Percentiles rank a stretch among this genome's conserved stretches.
phyloP scores from a whole-genome alignment of 2,113 vertebrate genomes.

The Brachyistius frenatus region DNA sequence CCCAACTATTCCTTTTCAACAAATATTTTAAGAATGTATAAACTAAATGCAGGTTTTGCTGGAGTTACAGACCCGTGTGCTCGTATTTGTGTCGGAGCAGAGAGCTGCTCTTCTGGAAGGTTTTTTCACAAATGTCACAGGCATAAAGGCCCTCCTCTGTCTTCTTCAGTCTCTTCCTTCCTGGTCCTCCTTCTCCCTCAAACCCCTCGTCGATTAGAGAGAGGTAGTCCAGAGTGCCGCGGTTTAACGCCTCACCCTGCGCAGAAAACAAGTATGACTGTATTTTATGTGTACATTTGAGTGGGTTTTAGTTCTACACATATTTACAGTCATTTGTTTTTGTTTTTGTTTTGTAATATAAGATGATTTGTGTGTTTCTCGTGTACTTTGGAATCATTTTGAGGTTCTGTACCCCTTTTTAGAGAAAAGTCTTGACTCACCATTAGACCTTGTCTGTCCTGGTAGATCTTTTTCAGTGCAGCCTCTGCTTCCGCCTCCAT shows the following conservation, averaged over 20 bases:
- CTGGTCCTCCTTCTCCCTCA: slow-evolving; percentile 75
- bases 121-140: slow-evolving; percentile 89
- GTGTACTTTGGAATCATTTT: too few species aligned
- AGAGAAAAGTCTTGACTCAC: slow-evolving; percentile 60
- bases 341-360: background rate
- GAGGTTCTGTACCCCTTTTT: too few species aligned
- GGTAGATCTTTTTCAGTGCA: slow-evolving; percentile 79
- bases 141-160: slow-evolving; percentile 87
- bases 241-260: slow-evolving; percentile 77
- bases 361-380: background rate
- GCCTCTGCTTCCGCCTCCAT: slow-evolving; percentile 79
- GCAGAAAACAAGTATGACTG: background rate
- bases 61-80: slow-evolving; percentile 84
- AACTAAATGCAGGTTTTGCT: background rate
- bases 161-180: slow-evolving; percentile 85
- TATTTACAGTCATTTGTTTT: background rate
- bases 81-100: slow-evolving; percentile 89
- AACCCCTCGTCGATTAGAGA: slow-evolving; percentile 81
- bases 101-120: slow-evolving; percentile 90
- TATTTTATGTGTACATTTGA: background rate
- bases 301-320: too few species aligned
- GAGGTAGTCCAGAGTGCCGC: slow-evolving; percentile 79
- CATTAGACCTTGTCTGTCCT: slow-evolving; percentile 79
- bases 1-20: background rate
- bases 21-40: too few species aligned